Evolutionary conservation across 2,888 invertebrate genomes (phyloP).

Genomic region (Torymus auratus): DNA sequence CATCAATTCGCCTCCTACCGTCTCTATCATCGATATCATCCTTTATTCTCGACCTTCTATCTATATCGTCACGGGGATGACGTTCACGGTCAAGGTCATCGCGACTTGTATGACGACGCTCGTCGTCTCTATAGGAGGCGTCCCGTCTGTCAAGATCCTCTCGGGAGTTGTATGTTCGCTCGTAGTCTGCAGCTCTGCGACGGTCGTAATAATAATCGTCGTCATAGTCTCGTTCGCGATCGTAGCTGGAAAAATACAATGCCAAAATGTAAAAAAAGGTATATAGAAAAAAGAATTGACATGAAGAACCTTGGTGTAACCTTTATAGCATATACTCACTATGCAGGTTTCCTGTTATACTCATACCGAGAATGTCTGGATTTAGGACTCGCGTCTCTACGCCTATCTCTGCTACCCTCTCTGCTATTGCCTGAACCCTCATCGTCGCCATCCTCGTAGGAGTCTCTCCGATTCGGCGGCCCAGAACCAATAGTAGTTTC

Average conservation of each 20-base stretch:
- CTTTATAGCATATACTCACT: slow-evolving; percentile 63
- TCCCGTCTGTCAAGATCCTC: slow-evolving; percentile 74
- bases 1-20: slow-evolving; percentile 67
- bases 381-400: slow-evolving; percentile 71
- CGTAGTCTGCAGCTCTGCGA: slow-evolving; percentile 69
- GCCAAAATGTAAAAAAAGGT: neutral
- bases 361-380: slow-evolving; percentile 69
- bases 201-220: slow-evolving; percentile 75
- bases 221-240: slow-evolving; percentile 73
- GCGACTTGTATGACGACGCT: slow-evolving; percentile 70
- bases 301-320: too few relatives aligned
- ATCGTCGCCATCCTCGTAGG: slow-evolving; percentile 74
- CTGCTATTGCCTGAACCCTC: slow-evolving; percentile 73
- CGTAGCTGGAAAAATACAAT: slow-evolving; percentile 65
- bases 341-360: slow-evolving; percentile 69
- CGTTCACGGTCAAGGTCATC: slow-evolving; percentile 71
- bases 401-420: slow-evolving; percentile 72
- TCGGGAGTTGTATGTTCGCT: slow-evolving; percentile 70
- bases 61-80: slow-evolving; percentile 68
- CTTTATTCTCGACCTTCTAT: slow-evolving; percentile 69
- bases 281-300: too few relatives aligned
- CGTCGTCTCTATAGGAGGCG: slow-evolving; percentile 70
- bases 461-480: slow-evolving; percentile 70
- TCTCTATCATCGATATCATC: slow-evolving; percentile 72
- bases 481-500: slow-evolving; percentile 66